These are phyloP conservation scores for Ornithoptera priamus DNA, from an alignment of 2,888 invertebrate species.

Conservation along the genomic window DNA sequence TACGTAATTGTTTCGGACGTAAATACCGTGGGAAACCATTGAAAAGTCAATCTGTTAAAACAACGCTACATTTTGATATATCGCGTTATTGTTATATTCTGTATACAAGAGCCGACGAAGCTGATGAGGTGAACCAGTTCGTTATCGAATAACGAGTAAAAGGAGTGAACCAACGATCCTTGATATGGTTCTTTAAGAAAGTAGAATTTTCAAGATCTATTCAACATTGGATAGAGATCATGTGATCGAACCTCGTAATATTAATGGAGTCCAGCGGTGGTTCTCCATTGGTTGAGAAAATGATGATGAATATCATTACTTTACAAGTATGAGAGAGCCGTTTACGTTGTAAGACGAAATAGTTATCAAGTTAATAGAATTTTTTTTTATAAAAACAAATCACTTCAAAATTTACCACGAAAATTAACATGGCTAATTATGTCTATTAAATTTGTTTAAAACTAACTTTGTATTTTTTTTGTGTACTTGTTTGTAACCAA, in stretches of 20 bases:
- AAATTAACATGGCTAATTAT: too few relatives aligned
- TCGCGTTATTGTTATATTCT: constrained; percentile 12
- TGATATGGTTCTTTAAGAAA: constrained; percentile 13
- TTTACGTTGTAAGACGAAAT: too few relatives aligned
- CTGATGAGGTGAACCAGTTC: constrained; percentile 21
- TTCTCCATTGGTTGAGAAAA: too few relatives aligned
- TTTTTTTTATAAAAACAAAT: too few relatives aligned
- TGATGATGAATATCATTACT: too few relatives aligned
- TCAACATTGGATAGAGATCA: neutral
- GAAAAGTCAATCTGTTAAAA: neutral
- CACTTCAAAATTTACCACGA: too few relatives aligned
- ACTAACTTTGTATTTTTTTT: too few relatives aligned
- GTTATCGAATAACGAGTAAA: constrained; percentile 7
- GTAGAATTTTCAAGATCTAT: constrained; percentile 14
- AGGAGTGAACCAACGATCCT: constrained; percentile 15
- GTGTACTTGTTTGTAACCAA: too few relatives aligned
- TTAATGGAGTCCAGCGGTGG: too few relatives aligned
- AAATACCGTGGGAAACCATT: constrained; percentile 1
- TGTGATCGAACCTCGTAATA: neutral
- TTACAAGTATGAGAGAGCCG: too few relatives aligned
- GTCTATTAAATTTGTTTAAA: too few relatives aligned
- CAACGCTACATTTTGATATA: constrained; percentile 4
- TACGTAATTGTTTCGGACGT: neutral
- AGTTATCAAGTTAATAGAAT: too few relatives aligned
- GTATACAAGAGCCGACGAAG: neutral